A percentile compares a stretch with the other conserved stretches of the same genome.
Conservation (phyloP, 2,797 vertebrate species). For the Fundulus diaphanus region DNA sequence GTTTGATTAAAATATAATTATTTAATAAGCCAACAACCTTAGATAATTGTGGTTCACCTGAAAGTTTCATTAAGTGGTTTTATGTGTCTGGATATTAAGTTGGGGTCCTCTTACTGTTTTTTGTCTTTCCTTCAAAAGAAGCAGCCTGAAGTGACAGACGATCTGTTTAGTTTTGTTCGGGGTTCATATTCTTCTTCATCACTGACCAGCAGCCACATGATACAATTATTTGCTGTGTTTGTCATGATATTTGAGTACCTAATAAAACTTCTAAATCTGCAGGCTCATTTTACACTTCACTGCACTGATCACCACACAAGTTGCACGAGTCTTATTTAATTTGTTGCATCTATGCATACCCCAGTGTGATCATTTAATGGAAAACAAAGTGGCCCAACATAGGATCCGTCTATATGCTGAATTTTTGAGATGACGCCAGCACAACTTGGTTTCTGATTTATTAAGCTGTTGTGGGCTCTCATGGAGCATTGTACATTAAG, state of each 20-base stretch:
- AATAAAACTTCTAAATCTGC: not conserved
- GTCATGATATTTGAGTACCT: not conserved
- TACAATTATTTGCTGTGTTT: not conserved
- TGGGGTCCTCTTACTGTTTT: not conserved
- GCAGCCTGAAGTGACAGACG: not conserved
- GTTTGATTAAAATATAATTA: not conserved
- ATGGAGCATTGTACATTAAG: not conserved
- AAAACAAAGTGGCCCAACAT: not conserved
- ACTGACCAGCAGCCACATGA: not conserved
- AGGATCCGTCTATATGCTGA: not conserved
- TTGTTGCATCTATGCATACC: not conserved
- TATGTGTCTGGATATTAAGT: not conserved
- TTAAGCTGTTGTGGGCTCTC: not conserved
- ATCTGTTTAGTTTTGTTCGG: not conserved
- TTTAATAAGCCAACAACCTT: not conserved
- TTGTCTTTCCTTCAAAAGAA: not conserved
- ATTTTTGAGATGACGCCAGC: not conserved
- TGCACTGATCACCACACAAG: not conserved
- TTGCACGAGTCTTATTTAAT: too few relatives aligned
- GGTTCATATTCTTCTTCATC: not conserved
- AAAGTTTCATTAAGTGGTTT: not conserved
- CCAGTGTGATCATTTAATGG: not conserved
- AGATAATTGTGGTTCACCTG: not conserved
- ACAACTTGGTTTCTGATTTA: not conserved
- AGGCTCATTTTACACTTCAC: not conserved